Conservation (phyloP, 23 tunicate species). For the Trididemnum clinides region DNA sequence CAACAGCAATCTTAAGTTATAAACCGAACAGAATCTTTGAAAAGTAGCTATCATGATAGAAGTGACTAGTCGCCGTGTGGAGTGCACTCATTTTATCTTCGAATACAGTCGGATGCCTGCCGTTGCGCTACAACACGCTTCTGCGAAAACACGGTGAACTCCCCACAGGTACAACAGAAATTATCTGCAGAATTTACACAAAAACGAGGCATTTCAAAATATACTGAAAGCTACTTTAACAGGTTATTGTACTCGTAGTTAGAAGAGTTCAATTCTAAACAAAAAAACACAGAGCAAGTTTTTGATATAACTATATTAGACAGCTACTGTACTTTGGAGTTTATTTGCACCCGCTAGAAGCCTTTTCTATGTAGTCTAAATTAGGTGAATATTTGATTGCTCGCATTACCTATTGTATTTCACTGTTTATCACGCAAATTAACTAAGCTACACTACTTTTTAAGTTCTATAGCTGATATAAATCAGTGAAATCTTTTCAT, state of each 20-base stretch:
- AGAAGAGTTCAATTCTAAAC: constrained; percentile 18
- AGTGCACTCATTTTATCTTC: too few relatives aligned
- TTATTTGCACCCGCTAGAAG: constrained; percentile 16
- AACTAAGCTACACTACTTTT: too few relatives aligned
- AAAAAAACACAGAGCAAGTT: constrained; percentile 1
- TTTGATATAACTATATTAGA: too few relatives aligned
- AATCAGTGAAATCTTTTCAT: too few relatives aligned
- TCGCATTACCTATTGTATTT: constrained; percentile 2
- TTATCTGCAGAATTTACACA: constrained; percentile 35
- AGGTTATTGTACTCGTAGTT: constrained; percentile 22
- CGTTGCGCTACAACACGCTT: too few relatives aligned
- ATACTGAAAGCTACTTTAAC: constrained; percentile 20
- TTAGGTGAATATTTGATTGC: constrained; percentile 10
- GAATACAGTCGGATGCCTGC: too few relatives aligned
- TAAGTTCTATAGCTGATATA: too few relatives aligned
- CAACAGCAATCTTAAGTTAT: too few relatives aligned
- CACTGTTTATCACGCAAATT: neutral
- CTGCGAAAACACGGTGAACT: neutral
- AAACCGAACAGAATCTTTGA: too few relatives aligned
- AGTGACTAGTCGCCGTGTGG: too few relatives aligned
- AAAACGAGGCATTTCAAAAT: constrained; percentile 16
- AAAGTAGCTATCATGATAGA: too few relatives aligned
- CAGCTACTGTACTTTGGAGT: constrained; percentile 1
- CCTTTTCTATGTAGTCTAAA: constrained; percentile 10
- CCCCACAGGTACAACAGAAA: constrained; percentile 17